Conservation (phyloP, 1,140 invertebrate genomes). For the Reticulitermes speratus region DNA sequence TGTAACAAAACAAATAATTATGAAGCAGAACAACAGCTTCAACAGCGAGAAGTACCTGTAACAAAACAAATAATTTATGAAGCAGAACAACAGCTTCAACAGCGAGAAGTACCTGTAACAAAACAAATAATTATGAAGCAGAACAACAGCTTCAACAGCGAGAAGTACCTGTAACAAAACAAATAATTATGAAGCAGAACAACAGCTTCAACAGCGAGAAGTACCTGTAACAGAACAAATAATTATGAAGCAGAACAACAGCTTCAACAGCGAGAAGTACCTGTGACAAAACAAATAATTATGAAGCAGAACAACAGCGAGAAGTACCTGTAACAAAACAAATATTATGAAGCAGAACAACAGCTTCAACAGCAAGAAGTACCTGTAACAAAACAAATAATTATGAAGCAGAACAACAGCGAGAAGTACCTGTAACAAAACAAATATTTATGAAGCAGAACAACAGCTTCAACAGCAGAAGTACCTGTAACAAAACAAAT, state of each 20-base stretch:
- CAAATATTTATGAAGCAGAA: constrained; percentile 50
- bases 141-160: neutral
- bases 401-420: constrained; percentile 47
- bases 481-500: constrained; percentile 42
- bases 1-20: constrained; percentile 52
- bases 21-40: constrained; percentile 44
- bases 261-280: constrained; percentile 1
- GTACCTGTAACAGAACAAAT: constrained; percentile 42
- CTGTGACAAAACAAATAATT: constrained; percentile 49
- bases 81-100: constrained; percentile 35
- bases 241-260: constrained; percentile 53
- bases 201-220: constrained; percentile 4
- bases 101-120: constrained; percentile 41
- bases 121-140: constrained; percentile 55
- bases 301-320: constrained; percentile 47
- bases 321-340: constrained; percentile 41
- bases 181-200: constrained; percentile 55
- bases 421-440: constrained; percentile 41
- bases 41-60: constrained; percentile 41
- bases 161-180: constrained; percentile 41
- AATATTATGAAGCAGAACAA: constrained; percentile 55
- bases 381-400: constrained; percentile 49
- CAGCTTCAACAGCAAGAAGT: neutral
- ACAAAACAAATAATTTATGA: constrained; percentile 48
- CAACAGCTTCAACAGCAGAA: neutral